Evolutionary conservation across 2,888 invertebrate genomes (phyloP), one percentile per base, ranked within the genome.

Genomic region (Apodemia mormo): DNA sequence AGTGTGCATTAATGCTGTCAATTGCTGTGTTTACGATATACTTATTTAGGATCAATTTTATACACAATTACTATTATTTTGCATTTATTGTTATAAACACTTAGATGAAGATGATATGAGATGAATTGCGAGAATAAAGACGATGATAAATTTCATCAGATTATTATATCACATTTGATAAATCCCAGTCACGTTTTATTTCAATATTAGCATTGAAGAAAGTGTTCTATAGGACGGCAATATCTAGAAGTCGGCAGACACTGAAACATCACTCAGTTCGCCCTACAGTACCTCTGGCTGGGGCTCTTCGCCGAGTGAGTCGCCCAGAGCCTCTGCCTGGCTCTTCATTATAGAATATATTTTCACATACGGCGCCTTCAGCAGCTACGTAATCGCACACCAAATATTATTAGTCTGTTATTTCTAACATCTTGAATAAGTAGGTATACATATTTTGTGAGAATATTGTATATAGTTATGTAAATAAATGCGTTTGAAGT

Each of bases 351-450:
- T 97, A 95, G 96, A 97, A 96, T 97, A 97, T 95, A 98, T 96
- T 96, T 98, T 98, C 95, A 97, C 97, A 95, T 97, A 98, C 88
- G 98, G 98, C 94, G 98, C 97, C 97, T 98, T 98, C 96, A 98
- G 96, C 94, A 97, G 96, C 98, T 98, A 94, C 82, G 83, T 80
- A 81, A 81, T 75, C 81, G 81, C 82, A 83, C 71, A 66, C 52
- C 54, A 61, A 65, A 68, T 68, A 61, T 54, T 33, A 68, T 74
- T 72, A 76, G 67, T 68, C 71, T 64, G 61, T 29, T 67, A 45
- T 14, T 58, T 66, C 22, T 61, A 67, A 14, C 49, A 45, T 22
- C 22, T 22, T 65, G 65, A 65, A n/a, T 33, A 49, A 14, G 10
- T 10, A 12, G 49, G 6, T 10, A 64, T 12, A 33, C 37, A 33